Evolutionary conservation across 2,797 vertebrate genomes (phyloP).

Genomic region (Helicolenus hilgendorfi): DNA sequence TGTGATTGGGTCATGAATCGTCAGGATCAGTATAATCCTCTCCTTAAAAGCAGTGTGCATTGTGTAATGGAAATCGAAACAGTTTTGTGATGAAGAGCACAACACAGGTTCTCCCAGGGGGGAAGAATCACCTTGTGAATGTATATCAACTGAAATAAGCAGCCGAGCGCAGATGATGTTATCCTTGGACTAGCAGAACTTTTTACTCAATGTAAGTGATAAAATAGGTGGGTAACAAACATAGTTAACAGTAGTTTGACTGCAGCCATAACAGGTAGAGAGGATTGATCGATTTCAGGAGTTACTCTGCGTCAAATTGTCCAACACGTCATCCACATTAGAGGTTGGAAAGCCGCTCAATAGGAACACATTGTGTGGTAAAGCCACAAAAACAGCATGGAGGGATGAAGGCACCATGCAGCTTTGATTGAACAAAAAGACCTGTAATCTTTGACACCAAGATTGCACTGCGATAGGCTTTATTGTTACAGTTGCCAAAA

Average conservation of each 20-base stretch:
- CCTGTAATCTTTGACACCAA: neutral
- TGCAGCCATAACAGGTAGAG: neutral
- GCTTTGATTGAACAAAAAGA: neutral
- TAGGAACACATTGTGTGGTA: neutral
- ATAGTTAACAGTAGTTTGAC: neutral
- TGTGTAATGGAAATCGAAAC: neutral
- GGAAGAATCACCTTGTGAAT: neutral
- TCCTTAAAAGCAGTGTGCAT: neutral
- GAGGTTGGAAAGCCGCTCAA: neutral
- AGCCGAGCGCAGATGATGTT: neutral
- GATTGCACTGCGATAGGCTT: neutral
- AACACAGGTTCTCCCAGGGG: neutral
- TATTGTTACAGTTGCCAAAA: neutral
- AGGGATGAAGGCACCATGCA: neutral
- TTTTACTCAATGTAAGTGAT: neutral
- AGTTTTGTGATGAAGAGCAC: slow-evolving; percentile 3
- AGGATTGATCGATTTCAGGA: neutral
- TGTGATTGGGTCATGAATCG: neutral
- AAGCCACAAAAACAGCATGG: neutral
- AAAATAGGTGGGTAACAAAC: neutral
- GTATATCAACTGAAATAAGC: neutral
- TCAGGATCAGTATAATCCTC: slow-evolving; percentile 10
- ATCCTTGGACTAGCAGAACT: neutral
- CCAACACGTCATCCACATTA: neutral
- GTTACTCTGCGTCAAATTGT: neutral